A percentile compares a stretch with the other conserved stretches of the same genome.
phyloP scores from a whole-genome alignment of 2,888 invertebrate genomes.

The Tenthredo mesomela region DNA sequence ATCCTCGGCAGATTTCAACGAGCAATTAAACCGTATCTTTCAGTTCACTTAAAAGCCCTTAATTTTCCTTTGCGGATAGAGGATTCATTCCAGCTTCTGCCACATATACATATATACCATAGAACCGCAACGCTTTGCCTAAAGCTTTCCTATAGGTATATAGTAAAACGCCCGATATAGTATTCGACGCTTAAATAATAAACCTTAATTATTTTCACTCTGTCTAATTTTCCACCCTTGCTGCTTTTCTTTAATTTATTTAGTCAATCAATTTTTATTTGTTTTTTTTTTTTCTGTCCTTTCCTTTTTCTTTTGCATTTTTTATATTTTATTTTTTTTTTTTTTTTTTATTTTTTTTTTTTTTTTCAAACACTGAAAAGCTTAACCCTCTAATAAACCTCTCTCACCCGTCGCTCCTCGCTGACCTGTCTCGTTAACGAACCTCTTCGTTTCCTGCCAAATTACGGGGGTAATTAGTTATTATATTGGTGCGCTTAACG shows the following conservation, averaged over 20 bases:
- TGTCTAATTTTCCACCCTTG: not conserved
- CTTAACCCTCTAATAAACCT: slow-evolving; percentile 46
- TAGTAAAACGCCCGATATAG: not conserved
- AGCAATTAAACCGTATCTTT: not conserved
- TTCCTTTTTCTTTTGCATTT: not conserved
- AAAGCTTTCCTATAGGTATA: not conserved
- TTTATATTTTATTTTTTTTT: not conserved
- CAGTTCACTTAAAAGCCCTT: not conserved
- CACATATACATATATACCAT: not conserved
- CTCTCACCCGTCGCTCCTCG: slow-evolving; percentile 7
- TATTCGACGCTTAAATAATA: not conserved
- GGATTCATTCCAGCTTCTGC: not conserved
- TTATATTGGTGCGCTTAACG: slow-evolving; percentile 44
- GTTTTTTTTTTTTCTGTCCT: not conserved
- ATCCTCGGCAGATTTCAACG: not conserved
- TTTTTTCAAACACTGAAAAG: not conserved
- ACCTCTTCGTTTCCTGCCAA: slow-evolving; percentile 39
- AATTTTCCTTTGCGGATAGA: not conserved
- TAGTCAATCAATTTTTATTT: not conserved
- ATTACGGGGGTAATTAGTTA: slow-evolving; percentile 47
- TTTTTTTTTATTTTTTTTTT: not conserved
- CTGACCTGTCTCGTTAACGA: slow-evolving; percentile 41
- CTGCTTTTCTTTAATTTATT: not conserved
- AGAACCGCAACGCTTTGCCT: not conserved
- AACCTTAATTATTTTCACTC: slow-evolving; percentile 20